Base-by-base conservation (phyloP, 2,113 vertebrate species). In the Daubentonia madagascariensis region DNA sequence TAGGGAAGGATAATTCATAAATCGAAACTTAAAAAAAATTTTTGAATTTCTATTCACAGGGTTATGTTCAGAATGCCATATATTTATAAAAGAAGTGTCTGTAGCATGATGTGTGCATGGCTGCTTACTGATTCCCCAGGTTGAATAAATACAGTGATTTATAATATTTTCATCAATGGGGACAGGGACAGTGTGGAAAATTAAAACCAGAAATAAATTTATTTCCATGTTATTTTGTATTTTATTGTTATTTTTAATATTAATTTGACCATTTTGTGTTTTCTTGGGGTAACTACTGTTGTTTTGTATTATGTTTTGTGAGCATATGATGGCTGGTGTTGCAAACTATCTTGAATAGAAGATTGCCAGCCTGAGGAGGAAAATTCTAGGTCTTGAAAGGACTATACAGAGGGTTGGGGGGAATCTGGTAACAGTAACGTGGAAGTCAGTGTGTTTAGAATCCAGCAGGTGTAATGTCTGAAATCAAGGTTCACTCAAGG, bases 241-340 rank as follows among this genome's bases (percentile, higher is more conserved):
- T 93, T 96, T 93, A 59, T 57, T 86, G 28, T 73, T 87, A 37
- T 17, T 86, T 95, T 73, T 30, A 81, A 59, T 43, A 61, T 25
- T 35, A 93, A 79, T 84, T 95, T 85, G 54, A 32, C 35, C 1
- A 4, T 79, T 81, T 65, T 3, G n/a, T 25, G 37, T 37, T 91
- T 67, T 25, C 25, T 91, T 92, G 30, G 67, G 43, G 5, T 80
- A 30, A 35, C 13, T 35, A 20, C 25, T 78, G 23, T 37, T 59
- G 32, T 75, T 97, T 89, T 84, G 35, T 67, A 50, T 90, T 85
- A n/a, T 72, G 50, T 91, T 94, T 85, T 83, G 48, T 72, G 35
- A 50, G 32, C 65, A 54, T 80, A 25, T 6, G n/a, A 4, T 93
- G 73, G 32, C 43, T 68, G 37, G 43, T 65, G 45, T 54, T 45